A percentile compares a stretch with the other conserved stretches of the same genome.
Evolutionary conservation across 2,113 vertebrate genomes (phyloP).

Genomic region (Zootoca vivipara): DNA sequence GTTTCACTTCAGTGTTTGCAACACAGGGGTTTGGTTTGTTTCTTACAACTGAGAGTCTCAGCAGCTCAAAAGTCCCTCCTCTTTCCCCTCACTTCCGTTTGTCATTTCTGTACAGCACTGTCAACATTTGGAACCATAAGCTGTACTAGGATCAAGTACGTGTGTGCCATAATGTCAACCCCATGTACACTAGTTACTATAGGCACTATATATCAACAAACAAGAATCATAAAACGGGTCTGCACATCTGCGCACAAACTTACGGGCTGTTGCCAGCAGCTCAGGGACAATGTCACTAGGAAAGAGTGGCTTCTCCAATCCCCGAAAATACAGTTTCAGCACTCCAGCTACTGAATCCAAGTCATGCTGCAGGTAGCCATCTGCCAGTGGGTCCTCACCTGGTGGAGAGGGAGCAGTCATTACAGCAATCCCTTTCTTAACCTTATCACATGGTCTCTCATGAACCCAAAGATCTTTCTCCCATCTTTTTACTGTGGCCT

Average conservation of each 20-base stretch:
- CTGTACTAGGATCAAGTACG: not conserved
- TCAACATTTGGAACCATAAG: not conserved
- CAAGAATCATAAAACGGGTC: not conserved
- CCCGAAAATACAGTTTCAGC: slow-evolving; percentile 28
- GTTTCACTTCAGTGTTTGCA: too few species aligned
- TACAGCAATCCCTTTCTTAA: not conserved
- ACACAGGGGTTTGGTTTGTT: too few species aligned
- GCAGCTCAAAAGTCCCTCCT: not conserved
- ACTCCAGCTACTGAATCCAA: slow-evolving; percentile 38
- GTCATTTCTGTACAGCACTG: not conserved
- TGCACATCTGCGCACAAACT: slow-evolving; percentile 41
- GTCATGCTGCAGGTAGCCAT: slow-evolving; percentile 72
- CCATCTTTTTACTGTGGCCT: not conserved
- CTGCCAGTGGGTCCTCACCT: slow-evolving; percentile 85
- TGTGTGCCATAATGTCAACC: not conserved
- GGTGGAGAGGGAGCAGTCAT: not conserved
- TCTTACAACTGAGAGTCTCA: not conserved
- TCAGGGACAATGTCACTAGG: slow-evolving; percentile 78
- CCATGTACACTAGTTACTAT: not conserved
- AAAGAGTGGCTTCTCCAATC: slow-evolving; percentile 31
- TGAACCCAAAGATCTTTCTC: not conserved
- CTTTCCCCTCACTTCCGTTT: not conserved
- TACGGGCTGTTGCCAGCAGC: slow-evolving; percentile 85
- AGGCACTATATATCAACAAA: not conserved
- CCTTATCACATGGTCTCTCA: not conserved